phyloP scores from a whole-genome alignment of 2,797 vertebrate species.

The Lithobates pipiens region DNA sequence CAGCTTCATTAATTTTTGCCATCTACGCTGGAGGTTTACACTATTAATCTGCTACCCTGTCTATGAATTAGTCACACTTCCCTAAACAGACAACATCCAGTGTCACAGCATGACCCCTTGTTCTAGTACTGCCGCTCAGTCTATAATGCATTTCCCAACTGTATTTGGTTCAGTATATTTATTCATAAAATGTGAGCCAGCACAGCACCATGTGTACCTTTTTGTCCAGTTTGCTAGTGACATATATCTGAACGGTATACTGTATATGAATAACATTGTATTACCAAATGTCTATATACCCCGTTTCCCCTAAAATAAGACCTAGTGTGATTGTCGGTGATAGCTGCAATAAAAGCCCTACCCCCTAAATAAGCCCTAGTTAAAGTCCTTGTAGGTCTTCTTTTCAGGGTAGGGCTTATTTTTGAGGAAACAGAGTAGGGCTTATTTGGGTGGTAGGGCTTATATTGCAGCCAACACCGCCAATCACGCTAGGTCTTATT shows the following conservation, averaged over 20 bases:
- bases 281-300: not conserved
- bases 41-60: constrained; percentile 16
- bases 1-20: constrained; percentile 10
- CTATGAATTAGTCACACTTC: constrained; percentile 21
- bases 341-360: too few species aligned
- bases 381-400: too few species aligned
- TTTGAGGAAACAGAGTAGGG: too few species aligned
- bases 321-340: too few species aligned
- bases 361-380: too few species aligned
- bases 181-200: not conserved
- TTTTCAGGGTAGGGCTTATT: too few species aligned
- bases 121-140: not conserved
- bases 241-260: not conserved
- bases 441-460: too few species aligned
- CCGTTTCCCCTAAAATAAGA: too few species aligned
- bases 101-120: not conserved
- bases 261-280: not conserved
- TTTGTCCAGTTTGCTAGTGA: not conserved
- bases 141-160: not conserved
- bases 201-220: not conserved
- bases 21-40: constrained; percentile 1
- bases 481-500: too few species aligned
- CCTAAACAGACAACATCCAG: not conserved
- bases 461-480: too few species aligned
- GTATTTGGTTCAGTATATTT: not conserved